Evolutionary conservation across 2,113 vertebrate species (phyloP).

Genomic region (Illadopsis cleaveri): DNA sequence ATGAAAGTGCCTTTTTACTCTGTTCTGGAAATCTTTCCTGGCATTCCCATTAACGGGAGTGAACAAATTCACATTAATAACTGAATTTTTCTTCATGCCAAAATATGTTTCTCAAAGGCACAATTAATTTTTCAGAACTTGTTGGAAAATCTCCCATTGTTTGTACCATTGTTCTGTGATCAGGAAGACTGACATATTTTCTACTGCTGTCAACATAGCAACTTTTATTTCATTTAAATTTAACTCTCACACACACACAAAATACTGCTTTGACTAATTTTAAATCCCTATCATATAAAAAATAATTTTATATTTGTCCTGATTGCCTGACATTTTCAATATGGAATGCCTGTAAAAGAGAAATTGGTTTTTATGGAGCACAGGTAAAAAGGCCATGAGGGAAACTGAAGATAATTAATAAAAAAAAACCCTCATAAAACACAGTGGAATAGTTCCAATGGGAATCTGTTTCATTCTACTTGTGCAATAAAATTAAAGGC

Average conservation of each 20-base stretch:
- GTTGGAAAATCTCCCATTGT: neutral
- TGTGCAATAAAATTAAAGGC: neutral
- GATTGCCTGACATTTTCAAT: neutral
- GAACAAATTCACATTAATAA: neutral
- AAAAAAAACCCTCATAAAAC: neutral
- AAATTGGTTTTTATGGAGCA: neutral
- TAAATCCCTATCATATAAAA: neutral
- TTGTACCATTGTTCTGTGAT: neutral
- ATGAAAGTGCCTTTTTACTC: fast-evolving
- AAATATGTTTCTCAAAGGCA: neutral
- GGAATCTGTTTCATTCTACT: neutral
- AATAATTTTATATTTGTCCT: neutral
- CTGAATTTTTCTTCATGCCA: neutral
- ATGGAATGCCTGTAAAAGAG: neutral
- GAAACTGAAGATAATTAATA: neutral
- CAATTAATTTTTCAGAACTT: neutral
- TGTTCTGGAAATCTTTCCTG: neutral
- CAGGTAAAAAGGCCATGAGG: neutral
- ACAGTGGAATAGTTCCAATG: neutral
- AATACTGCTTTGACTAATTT: neutral
- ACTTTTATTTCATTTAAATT: neutral
- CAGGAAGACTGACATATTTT: neutral
- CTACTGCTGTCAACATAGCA: neutral
- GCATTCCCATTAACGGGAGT: neutral
- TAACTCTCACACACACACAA: neutral